phyloP scores from a whole-genome alignment of 2,113 vertebrate species.

The Phyllostomus discolor region DNA sequence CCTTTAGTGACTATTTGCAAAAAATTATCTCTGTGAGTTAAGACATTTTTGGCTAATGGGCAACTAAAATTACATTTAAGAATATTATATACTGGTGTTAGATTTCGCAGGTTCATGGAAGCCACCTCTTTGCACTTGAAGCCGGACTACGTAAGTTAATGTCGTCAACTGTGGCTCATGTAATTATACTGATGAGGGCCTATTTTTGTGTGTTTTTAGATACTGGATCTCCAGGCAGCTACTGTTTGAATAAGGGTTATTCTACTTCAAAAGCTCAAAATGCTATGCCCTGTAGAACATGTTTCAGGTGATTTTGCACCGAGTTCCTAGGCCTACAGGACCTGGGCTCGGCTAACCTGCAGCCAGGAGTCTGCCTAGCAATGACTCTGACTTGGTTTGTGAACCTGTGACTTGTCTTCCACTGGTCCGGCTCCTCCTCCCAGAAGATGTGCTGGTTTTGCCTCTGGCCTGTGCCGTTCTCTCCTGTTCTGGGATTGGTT shows the following conservation, averaged over 20 bases:
- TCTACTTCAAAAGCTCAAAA: neutral
- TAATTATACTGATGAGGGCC: neutral
- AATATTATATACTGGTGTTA: neutral
- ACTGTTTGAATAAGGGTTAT: neutral
- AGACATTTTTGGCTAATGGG: neutral
- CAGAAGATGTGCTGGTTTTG: neutral
- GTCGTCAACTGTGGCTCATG: neutral
- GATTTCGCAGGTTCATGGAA: neutral
- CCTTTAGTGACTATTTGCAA: neutral
- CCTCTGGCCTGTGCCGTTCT: neutral
- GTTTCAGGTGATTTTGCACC: neutral
- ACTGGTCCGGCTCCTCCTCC: neutral
- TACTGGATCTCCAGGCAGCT: neutral
- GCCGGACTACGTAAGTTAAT: neutral
- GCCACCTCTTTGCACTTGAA: neutral
- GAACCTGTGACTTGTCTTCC: neutral
- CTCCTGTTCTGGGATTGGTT: neutral
- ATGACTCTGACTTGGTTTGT: neutral
- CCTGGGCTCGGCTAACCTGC: neutral
- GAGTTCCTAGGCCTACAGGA: neutral
- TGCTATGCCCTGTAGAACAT: neutral
- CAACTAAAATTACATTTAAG: neutral
- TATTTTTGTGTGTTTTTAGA: neutral
- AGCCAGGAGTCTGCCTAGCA: neutral
- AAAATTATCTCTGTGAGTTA: neutral